Conservation (phyloP, 2,797 vertebrate genomes). For the Perodicticus potto region DNA sequence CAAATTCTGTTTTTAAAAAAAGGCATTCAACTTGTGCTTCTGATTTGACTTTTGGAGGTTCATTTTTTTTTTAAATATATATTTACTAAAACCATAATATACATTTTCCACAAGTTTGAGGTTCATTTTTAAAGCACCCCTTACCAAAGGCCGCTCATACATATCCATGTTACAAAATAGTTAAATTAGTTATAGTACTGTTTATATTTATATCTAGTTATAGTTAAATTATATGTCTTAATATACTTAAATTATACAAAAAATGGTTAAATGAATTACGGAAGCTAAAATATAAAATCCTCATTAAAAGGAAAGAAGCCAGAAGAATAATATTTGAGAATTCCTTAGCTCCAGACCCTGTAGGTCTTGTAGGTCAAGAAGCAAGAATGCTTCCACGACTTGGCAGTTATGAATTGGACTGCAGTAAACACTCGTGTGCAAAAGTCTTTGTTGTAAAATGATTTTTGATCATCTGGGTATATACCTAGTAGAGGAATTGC, state of each 20-base stretch:
- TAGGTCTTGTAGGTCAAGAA: neutral
- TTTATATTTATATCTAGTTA: constrained; percentile 43
- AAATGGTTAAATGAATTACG: constrained; percentile 59
- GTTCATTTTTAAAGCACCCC: constrained; percentile 49
- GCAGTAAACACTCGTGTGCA: too few relatives aligned
- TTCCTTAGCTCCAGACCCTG: neutral
- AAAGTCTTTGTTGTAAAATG: too few relatives aligned
- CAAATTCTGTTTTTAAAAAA: constrained; percentile 52
- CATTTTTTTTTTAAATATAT: too few relatives aligned
- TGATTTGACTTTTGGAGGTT: constrained; percentile 58
- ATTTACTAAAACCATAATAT: too few relatives aligned
- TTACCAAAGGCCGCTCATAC: constrained; percentile 6
- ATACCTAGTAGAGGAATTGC: too few relatives aligned
- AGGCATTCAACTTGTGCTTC: constrained; percentile 36
- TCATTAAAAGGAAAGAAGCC: constrained; percentile 36
- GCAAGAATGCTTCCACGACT: too few relatives aligned
- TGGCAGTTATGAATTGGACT: too few relatives aligned
- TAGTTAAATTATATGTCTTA: constrained; percentile 44
- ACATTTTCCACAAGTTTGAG: too few relatives aligned
- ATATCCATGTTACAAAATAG: constrained; percentile 42
- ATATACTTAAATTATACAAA: constrained; percentile 54
- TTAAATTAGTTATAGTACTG: constrained; percentile 41
- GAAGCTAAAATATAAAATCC: constrained; percentile 53
- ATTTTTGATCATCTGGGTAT: too few relatives aligned
- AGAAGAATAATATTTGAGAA: constrained; percentile 19